Evolutionary conservation across 2,113 vertebrate genomes (phyloP).

Genomic region (Pseudolaguvia tuberculata): DNA sequence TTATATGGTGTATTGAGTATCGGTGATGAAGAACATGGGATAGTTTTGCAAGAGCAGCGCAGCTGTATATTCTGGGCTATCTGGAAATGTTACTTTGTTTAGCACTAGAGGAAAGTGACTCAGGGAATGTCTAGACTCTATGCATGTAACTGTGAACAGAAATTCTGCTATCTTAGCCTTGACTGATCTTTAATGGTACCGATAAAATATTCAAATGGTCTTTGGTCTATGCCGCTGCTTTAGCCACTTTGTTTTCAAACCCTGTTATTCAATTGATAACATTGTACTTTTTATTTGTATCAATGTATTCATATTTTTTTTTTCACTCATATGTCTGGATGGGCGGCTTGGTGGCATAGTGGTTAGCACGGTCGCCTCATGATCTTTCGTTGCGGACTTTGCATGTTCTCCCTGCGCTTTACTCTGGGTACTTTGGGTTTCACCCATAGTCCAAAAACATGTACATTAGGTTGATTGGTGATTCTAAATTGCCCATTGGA

Average conservation of each 20-base stretch:
- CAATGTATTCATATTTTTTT: no score
- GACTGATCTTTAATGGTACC: neutral
- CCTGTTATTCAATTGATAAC: neutral
- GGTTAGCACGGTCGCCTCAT: no score
- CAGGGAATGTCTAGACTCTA: neutral
- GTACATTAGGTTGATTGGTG: no score
- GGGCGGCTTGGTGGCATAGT: no score
- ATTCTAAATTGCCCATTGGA: no score
- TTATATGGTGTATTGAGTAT: neutral
- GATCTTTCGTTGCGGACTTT: no score
- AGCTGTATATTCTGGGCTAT: neutral
- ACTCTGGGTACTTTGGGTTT: no score
- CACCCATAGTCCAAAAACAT: no score
- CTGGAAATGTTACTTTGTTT: neutral
- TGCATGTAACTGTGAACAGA: neutral
- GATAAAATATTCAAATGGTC: neutral
- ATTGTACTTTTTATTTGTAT: neutral
- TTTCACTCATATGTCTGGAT: no score
- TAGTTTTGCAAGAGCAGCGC: neutral
- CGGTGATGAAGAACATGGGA: neutral
- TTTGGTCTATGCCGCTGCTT: neutral
- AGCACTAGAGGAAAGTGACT: neutral
- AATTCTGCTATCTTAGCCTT: no score
- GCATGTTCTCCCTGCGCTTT: no score
- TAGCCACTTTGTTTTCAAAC: no score